These are phyloP conservation scores for Origma solitaria DNA, from an alignment of 2,113 vertebrate genomes.

Conservation along the genomic window DNA sequence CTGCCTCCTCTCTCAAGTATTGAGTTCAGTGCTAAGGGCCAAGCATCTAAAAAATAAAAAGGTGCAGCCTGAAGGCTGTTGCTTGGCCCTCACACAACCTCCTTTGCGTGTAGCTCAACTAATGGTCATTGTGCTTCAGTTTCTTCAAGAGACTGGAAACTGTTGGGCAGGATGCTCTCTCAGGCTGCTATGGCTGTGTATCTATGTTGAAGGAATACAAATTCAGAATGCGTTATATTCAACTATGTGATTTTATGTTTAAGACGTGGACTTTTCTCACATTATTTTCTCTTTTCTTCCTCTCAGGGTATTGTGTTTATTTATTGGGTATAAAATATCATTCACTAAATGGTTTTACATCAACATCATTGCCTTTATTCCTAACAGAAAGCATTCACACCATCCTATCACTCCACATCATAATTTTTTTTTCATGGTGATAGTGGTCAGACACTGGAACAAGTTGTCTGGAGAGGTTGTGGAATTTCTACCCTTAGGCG, in stretches of 20 bases:
- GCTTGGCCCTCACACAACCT: background rate
- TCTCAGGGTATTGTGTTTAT: background rate
- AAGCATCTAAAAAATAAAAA: background rate
- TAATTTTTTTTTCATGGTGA: background rate
- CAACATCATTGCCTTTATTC: background rate
- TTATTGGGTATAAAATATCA: background rate
- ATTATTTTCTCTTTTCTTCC: background rate
- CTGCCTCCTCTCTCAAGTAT: background rate
- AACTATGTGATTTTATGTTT: background rate
- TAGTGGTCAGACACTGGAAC: background rate
- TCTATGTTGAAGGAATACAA: background rate
- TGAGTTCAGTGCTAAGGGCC: background rate
- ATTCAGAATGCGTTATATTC: background rate
- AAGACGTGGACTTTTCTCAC: background rate
- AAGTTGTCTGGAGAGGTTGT: background rate
- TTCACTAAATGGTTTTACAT: background rate
- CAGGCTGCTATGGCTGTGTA: background rate
- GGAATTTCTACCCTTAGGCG: background rate
- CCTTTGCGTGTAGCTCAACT: accelerated
- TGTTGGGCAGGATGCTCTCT: background rate
- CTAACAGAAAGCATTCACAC: background rate
- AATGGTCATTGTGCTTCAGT: background rate
- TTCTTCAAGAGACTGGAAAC: background rate
- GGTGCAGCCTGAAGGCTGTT: background rate
- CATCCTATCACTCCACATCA: accelerated